Base-by-base conservation (phyloP, 2,888 invertebrate species). In the Mesochorus sp. region DNA sequence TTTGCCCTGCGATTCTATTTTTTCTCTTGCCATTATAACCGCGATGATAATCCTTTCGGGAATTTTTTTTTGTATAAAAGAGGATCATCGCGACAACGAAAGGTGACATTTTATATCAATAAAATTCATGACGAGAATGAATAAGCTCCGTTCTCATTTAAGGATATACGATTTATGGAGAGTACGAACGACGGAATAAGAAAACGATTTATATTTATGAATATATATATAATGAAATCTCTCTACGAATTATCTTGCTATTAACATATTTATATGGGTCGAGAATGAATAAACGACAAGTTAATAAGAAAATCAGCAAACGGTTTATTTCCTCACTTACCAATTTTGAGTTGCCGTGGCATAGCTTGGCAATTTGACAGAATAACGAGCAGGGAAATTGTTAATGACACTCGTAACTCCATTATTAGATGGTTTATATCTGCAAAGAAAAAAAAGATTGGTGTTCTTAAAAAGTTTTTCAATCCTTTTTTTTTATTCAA, bases 291-390 rank as follows among this genome's bases (percentile, higher is more conserved):
- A 34, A 47, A 12, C 21, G 12, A 49, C 10, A 59, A 8, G 34
- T 10, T 1, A 2, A 34, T 34, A 2, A 4, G 34, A 1, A 10
- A 34, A 34, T 34, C 4, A 2, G 34, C 34, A 34, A 17, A 26
- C 6, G 26, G 17, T 39, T 24, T 19, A 24, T 14, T 26, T 14
- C n/a, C 4, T 14, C 6, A 66, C 80, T 79, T 64, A 82, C 81
- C 81, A 49, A 82, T 80, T 42, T 77, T 80, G 31, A 82, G 44
- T n/a, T 28, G 72, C 34, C 71, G 78, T 28, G 81, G 80, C 17
- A 62, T 17, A 2, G 79, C 44, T 10, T 24, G 42, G 14, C 55
- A 51, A 42, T 66, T 73, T 19, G 73, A 70, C 34, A 70, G 37
- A 24, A 55, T 14, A 3, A 79, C 44, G 14, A 49, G 44, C 24